phyloP scores from a whole-genome alignment of 2,113 vertebrate genomes.

The Pandion haliaetus region DNA sequence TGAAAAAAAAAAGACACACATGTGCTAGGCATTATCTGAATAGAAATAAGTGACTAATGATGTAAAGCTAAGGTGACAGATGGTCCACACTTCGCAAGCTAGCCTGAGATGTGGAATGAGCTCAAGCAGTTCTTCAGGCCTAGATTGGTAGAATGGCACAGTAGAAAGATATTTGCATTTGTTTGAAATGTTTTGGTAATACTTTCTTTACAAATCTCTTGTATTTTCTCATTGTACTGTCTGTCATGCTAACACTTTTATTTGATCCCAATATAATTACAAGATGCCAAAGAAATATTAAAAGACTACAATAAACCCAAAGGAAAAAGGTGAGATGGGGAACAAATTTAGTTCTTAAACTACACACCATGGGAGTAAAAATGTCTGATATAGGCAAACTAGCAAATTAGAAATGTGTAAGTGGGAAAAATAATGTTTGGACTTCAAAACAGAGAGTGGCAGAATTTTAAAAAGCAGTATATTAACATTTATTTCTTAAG shows the following conservation, averaged over 20 bases:
- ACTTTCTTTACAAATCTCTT: neutral
- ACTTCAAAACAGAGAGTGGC: neutral
- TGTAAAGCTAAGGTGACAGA: neutral
- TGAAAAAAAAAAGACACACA: neutral
- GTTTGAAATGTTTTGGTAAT: neutral
- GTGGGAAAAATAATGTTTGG: neutral
- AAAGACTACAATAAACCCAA: neutral
- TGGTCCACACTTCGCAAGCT: neutral
- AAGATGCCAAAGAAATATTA: neutral
- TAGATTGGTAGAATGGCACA: neutral
- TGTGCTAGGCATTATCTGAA: neutral
- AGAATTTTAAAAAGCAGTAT: neutral
- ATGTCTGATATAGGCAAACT: neutral
- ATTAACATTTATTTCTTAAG: neutral
- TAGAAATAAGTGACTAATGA: constrained; percentile 2
- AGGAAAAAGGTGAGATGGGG: neutral
- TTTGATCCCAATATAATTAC: neutral
- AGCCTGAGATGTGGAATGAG: neutral
- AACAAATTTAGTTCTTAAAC: neutral
- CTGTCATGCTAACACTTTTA: neutral
- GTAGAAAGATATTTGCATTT: neutral
- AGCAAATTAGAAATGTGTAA: neutral
- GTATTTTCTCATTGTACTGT: neutral
- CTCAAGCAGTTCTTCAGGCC: neutral
- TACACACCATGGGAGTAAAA: neutral